Evolutionary conservation across 2,797 vertebrate species (phyloP), one percentile per base, ranked within the genome.

Genomic region (Pangasius mekongensis): DNA sequence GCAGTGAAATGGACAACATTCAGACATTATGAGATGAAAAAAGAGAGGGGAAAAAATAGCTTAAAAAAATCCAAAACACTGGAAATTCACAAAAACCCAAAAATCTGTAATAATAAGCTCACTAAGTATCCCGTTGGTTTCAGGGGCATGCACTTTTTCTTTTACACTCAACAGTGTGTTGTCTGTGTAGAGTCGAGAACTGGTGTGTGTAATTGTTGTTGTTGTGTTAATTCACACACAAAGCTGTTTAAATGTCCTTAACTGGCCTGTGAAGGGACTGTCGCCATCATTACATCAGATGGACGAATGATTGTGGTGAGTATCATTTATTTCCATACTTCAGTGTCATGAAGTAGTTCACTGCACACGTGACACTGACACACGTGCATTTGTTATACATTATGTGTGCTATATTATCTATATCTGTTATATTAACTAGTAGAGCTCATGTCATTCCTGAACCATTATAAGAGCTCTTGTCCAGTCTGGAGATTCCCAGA

Each of bases 291-390:
- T 90, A 99, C 98, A 39, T 98, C 98, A 16, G 98, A 99, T 91
- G 98, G 98, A 49, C 97, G 98, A 91, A 99, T 99, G 98, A 99
- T 99, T 71, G 98, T 99, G 97, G 98, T 99, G 94, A 96, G 96
- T 96, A 71, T 84, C 6, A 0, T 20, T 76, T 56, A 30, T 49
- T 73, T 60, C 24, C 1, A 2, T 24, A 39, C 20, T 62, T 39
- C 27, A 43, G 16, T 20, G 49, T 78, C 1, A 30, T 8, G 5
- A 36, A 27, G 43, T n/a, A 6, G 11, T 16, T 52, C 13, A 14
- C 22, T 27, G 10, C 39, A 76, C 3, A n/a, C 13, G 0, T n/a
- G 67, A 33, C n/a, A 2, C 14, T 54, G 22, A 77, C 7, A 30
- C 5, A 49, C 16, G 74, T 77, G 77, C 20, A 13, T 56, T 8